phyloP scores from a whole-genome alignment of 1,140 invertebrate genomes.

The Yoshiicerus persimilis region DNA sequence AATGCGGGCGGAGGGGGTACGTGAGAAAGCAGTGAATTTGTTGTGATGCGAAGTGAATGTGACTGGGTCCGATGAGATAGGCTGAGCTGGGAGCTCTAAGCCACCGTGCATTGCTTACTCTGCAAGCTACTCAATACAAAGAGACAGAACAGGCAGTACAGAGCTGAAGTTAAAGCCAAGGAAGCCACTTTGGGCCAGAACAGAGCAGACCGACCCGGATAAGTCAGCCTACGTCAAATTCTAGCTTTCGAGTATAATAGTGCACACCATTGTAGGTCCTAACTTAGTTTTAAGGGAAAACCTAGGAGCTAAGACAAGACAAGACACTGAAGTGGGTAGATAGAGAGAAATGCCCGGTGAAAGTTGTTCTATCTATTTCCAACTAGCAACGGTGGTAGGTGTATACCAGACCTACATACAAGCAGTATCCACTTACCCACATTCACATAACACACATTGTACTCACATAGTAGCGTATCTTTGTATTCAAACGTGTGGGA shows the following conservation, averaged over 20 bases:
- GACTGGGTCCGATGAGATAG: not conserved
- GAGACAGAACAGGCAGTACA: too few species aligned
- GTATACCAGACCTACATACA: not conserved
- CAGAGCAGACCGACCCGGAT: not conserved
- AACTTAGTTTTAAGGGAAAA: not conserved
- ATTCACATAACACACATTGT: not conserved
- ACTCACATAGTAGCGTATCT: not conserved
- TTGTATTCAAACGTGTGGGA: not conserved
- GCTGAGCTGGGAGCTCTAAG: not conserved
- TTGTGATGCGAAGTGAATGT: not conserved
- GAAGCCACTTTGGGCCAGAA: not conserved
- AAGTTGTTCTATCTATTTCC: not conserved
- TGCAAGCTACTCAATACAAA: not conserved
- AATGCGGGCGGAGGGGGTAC: not conserved
- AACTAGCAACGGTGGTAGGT: too few species aligned
- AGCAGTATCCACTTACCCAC: not conserved
- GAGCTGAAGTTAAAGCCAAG: not conserved
- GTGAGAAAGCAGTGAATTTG: not conserved
- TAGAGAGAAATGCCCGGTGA: slow-evolving; percentile 7
- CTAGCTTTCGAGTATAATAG: not conserved
- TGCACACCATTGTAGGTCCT: not conserved
- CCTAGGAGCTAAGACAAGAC: not conserved
- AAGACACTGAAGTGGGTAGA: not conserved
- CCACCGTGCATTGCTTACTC: not conserved
- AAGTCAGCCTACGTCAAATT: not conserved